Conservation (phyloP, 2,113 vertebrate genomes). For the Sylvilagus bachmani region DNA sequence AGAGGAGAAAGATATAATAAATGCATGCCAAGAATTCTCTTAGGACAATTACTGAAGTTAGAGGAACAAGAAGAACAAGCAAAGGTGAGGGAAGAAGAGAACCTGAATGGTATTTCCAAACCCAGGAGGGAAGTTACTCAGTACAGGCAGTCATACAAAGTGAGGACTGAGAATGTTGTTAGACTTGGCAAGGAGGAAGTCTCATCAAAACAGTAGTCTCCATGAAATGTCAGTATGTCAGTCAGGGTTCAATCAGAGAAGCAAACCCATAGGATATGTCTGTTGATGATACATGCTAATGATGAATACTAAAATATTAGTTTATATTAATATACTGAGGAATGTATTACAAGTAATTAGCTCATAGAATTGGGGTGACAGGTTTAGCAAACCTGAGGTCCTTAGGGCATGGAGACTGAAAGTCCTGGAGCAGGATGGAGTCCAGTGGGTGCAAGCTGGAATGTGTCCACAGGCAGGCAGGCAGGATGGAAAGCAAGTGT, state of each 20-base stretch:
- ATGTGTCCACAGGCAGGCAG: neutral
- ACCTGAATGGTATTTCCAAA: neutral
- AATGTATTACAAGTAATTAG: neutral
- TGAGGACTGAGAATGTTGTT: neutral
- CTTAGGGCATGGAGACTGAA: neutral
- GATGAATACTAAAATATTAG: neutral
- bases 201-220: neutral
- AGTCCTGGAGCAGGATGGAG: neutral
- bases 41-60: neutral
- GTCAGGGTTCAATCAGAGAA: neutral
- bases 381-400: neutral
- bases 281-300: neutral
- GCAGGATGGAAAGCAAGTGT: neutral
- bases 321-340: neutral
- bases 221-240: neutral
- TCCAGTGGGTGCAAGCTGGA: neutral
- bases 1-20: neutral
- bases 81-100: neutral
- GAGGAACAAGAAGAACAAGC: neutral
- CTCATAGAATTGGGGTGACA: neutral
- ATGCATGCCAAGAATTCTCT: neutral
- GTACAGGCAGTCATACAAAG: neutral
- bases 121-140: neutral
- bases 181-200: neutral
- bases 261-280: neutral